Conservation (phyloP, 2,113 vertebrate species). For the Electrona antarctica region DNA sequence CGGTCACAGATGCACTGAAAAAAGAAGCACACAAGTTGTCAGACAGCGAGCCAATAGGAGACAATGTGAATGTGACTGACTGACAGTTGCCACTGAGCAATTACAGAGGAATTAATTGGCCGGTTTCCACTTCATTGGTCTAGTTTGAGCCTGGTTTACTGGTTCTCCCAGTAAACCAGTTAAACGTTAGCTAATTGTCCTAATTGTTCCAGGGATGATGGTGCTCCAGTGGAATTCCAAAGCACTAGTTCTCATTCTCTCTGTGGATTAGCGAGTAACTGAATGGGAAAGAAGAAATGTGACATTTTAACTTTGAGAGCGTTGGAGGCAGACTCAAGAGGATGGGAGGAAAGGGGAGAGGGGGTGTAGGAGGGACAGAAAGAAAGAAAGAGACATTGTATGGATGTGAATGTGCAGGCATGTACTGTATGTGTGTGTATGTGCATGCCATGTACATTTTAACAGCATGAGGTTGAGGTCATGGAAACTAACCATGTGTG, state of each 20-base stretch:
- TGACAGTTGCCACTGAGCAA: slow-evolving; percentile 65
- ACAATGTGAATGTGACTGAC: slow-evolving; percentile 35
- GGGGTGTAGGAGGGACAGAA: slow-evolving; percentile 5
- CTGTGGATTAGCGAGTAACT: slow-evolving; percentile 52
- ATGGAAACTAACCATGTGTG: slow-evolving; percentile 68
- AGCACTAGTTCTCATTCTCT: slow-evolving; percentile 29
- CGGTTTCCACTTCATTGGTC: slow-evolving; percentile 65
- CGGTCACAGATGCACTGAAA: neutral
- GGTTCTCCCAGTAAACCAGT: slow-evolving; percentile 58
- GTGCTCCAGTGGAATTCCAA: slow-evolving; percentile 57
- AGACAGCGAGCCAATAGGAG: neutral
- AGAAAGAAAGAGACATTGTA: slow-evolving; percentile 8
- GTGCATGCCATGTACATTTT: slow-evolving; percentile 19
- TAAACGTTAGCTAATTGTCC: slow-evolving; percentile 64
- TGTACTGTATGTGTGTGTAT: slow-evolving; percentile 9
- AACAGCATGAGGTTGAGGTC: slow-evolving; percentile 66
- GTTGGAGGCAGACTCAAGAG: neutral
- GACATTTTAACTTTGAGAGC: slow-evolving; percentile 37
- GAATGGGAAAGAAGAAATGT: slow-evolving; percentile 56
- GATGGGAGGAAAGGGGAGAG: neutral
- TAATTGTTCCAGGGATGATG: slow-evolving; percentile 65
- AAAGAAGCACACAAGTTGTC: neutral
- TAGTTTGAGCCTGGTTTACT: slow-evolving; percentile 55
- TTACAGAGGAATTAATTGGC: slow-evolving; percentile 68
- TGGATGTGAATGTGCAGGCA: neutral